Conservation (phyloP, 2,113 vertebrate species). For the Atherinomorus stipes region DNA sequence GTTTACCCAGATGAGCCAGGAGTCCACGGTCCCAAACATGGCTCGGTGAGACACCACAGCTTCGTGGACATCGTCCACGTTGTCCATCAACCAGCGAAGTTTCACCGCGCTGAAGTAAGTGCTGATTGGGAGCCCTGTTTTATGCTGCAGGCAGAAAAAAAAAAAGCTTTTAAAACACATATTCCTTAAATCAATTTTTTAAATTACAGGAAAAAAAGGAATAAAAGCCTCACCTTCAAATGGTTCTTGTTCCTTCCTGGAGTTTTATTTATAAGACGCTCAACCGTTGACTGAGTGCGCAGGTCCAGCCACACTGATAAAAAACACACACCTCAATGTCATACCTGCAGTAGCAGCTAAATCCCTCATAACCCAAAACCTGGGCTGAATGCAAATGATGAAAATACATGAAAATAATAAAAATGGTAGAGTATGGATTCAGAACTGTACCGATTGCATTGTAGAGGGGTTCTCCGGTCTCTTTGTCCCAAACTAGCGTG, state of each 20-base stretch:
- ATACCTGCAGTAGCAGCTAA: not conserved
- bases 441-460: constrained; percentile 91
- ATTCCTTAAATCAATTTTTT: not conserved
- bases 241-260: constrained; percentile 94
- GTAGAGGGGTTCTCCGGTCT: constrained; percentile 95
- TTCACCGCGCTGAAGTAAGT: constrained; percentile 99
- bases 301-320: constrained; percentile 95
- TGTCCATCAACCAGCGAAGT: constrained; percentile 97
- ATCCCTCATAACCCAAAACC: too few relatives aligned
- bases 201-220: not conserved
- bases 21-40: constrained; percentile 95
- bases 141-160: constrained; percentile 80
- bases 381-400: not conserved
- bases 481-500: constrained; percentile 96
- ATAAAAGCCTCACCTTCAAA: constrained; percentile 86
- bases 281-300: constrained; percentile 96
- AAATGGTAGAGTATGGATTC: not conserved
- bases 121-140: constrained; percentile 96
- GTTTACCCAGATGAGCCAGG: constrained; percentile 97
- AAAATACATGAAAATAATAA: not conserved
- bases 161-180: not conserved
- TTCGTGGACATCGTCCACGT: constrained; percentile 85
- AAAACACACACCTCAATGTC: not conserved
- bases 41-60: constrained; percentile 88
- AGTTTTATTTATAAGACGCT: constrained; percentile 92